Evolutionary conservation across 1,140 invertebrate genomes (phyloP), one percentile per base, ranked within the genome.

Genomic region (Trachymyrmex septentrionalis): DNA sequence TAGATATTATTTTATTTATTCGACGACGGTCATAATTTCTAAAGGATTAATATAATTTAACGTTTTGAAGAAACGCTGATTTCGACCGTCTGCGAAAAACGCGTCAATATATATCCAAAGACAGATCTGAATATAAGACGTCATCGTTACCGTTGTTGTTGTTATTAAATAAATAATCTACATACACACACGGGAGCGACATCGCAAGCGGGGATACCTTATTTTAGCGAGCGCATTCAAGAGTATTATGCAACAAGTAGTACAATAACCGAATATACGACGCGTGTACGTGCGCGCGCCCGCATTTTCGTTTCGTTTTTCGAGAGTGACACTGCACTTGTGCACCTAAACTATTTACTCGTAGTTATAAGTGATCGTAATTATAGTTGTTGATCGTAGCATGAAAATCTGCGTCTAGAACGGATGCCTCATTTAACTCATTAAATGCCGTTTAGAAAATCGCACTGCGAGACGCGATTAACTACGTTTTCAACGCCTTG

Each of bases 231-330:
- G 69, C 69, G 80, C 80, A 84, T 84, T 75, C 69, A 84, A 84
- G 77, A 69, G 80, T 84, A 73, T 84, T 84, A 81, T 81, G 80
- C 55, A 82, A 82, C 80, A 84, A 84, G 80, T 84, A 84, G 80
- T 84, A 84, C 80, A 84, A 84, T 84, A 84, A 84, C 16, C 27
- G 69, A 61, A 55, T 75, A 55, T 75, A 84, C 38, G 24, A 34
- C 24, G 69, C 53, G 57, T 9, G n/a, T 5, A 48, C 14, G 44
- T 50, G 80, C 19, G 27, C 44, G 55, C 66, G 53, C 69, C 21
- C 10, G 78, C 80, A 84, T 84, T 84, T 84, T 84, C 38, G 67
- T 84, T 84, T 84, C 14, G n/a, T 84, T 84, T 67, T 75, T 84
- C 44, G 55, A 84, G 69, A 84, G 80, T 84, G 69, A 75, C 80